Conservation (phyloP, 2,888 invertebrate species). For the Trachelus iudaicus region DNA sequence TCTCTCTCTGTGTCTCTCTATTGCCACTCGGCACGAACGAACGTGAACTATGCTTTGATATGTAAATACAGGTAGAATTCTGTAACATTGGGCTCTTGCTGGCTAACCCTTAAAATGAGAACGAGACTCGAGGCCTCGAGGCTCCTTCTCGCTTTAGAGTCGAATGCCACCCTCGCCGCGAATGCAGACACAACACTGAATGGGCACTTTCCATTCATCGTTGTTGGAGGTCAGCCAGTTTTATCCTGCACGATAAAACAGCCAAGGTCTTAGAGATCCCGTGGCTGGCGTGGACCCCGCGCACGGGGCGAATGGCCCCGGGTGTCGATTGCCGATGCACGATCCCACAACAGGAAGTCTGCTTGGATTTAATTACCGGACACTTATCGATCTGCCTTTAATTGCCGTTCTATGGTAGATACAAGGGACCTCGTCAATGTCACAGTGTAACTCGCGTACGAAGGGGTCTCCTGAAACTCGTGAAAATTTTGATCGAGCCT, state of each 20-base stretch:
- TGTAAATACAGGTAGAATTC: neutral
- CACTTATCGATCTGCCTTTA: conserved; percentile 29
- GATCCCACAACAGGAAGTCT: neutral
- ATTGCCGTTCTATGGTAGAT: conserved; percentile 23
- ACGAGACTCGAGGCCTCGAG: neutral
- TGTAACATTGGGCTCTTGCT: neutral
- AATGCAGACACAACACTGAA: conserved; percentile 31
- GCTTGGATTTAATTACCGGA: conserved; percentile 22
- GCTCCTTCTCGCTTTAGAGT: neutral
- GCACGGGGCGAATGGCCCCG: conserved; percentile 16
- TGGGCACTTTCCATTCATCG: conserved; percentile 58
- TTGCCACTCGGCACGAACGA: neutral
- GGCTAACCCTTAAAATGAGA: neutral
- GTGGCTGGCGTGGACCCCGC: neutral
- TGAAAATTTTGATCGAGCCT: neutral
- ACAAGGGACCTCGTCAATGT: neutral
- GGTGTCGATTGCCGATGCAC: neutral
- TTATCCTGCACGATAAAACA: conserved; percentile 35
- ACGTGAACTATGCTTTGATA: neutral
- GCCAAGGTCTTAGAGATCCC: neutral
- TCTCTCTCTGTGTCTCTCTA: neutral
- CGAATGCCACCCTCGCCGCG: neutral
- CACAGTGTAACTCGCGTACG: neutral
- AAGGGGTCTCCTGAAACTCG: neutral
- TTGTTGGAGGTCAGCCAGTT: conserved; percentile 52